Conservation (phyloP, 2,113 vertebrate genomes). For the Tauraco erythrolophus region DNA sequence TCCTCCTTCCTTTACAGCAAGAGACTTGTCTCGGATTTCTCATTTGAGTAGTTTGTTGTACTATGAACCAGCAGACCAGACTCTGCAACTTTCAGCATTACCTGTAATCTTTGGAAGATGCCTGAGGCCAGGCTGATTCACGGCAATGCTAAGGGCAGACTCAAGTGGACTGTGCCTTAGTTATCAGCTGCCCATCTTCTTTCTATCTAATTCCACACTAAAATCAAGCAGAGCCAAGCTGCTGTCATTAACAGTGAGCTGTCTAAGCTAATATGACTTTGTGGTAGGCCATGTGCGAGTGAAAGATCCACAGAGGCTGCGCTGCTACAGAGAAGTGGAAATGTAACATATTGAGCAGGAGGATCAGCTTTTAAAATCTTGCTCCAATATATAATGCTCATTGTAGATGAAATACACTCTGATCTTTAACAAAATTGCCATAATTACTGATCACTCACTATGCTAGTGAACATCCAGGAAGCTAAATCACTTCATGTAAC, state of each 20-base stretch:
- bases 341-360: not conserved
- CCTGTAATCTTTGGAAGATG: not conserved
- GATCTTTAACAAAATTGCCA: not conserved
- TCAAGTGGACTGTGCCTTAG: not conserved
- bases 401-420: not conserved
- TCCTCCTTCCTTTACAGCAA: not conserved
- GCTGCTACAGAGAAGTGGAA: not conserved
- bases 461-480: not conserved
- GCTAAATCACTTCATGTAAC: not conserved
- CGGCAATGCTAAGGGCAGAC: not conserved
- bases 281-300: accelerated
- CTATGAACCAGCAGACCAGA: not conserved
- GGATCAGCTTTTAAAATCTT: not conserved
- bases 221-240: not conserved
- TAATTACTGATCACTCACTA: not conserved
- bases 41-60: not conserved
- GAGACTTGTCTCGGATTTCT: not conserved
- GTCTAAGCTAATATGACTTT: not conserved
- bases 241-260: not conserved
- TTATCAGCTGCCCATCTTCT: not conserved
- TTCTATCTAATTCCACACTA: not conserved
- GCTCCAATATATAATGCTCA: not conserved
- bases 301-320: not conserved
- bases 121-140: not conserved
- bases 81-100: not conserved